A percentile compares a stretch with the other conserved stretches of the same genome.
These are phyloP conservation scores for Camptogramma bilineatum DNA, from an alignment of 2,888 invertebrate species.

Conservation along the genomic window DNA sequence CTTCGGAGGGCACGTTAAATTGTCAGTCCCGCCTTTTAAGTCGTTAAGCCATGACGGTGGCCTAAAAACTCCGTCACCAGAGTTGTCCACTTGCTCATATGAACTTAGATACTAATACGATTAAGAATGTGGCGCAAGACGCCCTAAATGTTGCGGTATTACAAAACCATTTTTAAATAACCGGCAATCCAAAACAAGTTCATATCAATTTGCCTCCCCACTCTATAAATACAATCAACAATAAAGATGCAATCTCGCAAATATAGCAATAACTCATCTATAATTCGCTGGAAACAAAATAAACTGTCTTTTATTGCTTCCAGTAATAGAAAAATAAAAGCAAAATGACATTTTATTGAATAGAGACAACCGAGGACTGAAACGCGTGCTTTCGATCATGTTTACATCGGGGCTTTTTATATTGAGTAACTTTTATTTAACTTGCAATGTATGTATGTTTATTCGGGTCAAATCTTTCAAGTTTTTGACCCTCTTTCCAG, in stretches of 20 bases:
- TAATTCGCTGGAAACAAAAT: constrained; percentile 61
- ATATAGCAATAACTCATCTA: constrained; percentile 70
- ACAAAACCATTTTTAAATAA: constrained; percentile 6
- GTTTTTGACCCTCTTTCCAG: too few relatives aligned
- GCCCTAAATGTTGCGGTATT: too few relatives aligned
- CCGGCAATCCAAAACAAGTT: constrained; percentile 21
- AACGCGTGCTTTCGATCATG: constrained; percentile 2
- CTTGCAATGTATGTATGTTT: too few relatives aligned
- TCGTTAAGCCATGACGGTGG: too few relatives aligned
- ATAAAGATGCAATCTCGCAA: constrained; percentile 75
- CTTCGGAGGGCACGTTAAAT: too few relatives aligned
- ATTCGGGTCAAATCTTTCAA: too few relatives aligned
- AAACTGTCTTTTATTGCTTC: constrained; percentile 63
- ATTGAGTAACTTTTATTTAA: too few relatives aligned
- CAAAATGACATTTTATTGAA: constrained; percentile 74
- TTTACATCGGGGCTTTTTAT: background rate
- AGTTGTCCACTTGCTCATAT: too few relatives aligned
- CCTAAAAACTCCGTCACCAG: too few relatives aligned
- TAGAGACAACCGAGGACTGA: constrained; percentile 52
- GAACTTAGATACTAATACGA: too few relatives aligned
- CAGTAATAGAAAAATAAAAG: constrained; percentile 78
- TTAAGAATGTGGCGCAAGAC: too few relatives aligned
- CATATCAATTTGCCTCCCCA: constrained; percentile 42
- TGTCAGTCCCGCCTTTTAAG: too few relatives aligned
- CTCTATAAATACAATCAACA: constrained; percentile 63